A percentile compares a stretch with the other conserved stretches of the same genome.
phyloP scores from a whole-genome alignment of 1,140 invertebrate species.

The Drosophila lini region DNA sequence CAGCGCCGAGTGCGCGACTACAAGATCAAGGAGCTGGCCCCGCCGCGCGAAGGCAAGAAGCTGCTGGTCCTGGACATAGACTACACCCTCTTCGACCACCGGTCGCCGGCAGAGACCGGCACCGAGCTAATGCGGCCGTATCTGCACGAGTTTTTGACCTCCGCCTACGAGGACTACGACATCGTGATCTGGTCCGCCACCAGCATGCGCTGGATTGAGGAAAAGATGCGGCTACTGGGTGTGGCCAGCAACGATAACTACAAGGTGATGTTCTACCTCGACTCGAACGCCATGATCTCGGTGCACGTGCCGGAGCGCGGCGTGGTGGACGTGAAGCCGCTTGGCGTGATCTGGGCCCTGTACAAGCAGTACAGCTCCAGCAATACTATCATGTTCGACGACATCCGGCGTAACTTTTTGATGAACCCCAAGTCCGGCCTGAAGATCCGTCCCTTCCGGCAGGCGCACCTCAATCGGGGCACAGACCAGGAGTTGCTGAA shows the following conservation, averaged over 20 bases:
- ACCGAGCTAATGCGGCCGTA: conserved; percentile 96
- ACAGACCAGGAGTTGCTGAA: conserved; percentile 94
- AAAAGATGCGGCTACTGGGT: conserved; percentile 97
- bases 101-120: conserved; percentile 95
- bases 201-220: conserved; percentile 99
- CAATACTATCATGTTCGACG: conserved; percentile 99
- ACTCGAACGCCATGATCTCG: conserved; percentile 97
- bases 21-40: conserved; percentile 92
- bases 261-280: conserved; percentile 96
- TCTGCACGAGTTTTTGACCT: conserved; percentile 96
- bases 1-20: conserved; percentile 94
- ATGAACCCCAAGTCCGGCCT: conserved; percentile 98
- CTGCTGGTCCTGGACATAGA: conserved; percentile 98
- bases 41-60: conserved; percentile 93
- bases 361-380: conserved; percentile 93
- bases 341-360: conserved; percentile 98
- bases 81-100: conserved; percentile 98
- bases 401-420: conserved; percentile 97
- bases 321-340: conserved; percentile 94
- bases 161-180: conserved; percentile 95
- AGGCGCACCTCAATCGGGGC: conserved; percentile 94
- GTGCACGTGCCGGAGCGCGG: conserved; percentile 89
- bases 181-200: conserved; percentile 98
- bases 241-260: conserved; percentile 93
- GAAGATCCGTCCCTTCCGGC: conserved; percentile 94